Base-by-base conservation (phyloP, 2,888 invertebrate genomes). In the Mimas tiliae region DNA sequence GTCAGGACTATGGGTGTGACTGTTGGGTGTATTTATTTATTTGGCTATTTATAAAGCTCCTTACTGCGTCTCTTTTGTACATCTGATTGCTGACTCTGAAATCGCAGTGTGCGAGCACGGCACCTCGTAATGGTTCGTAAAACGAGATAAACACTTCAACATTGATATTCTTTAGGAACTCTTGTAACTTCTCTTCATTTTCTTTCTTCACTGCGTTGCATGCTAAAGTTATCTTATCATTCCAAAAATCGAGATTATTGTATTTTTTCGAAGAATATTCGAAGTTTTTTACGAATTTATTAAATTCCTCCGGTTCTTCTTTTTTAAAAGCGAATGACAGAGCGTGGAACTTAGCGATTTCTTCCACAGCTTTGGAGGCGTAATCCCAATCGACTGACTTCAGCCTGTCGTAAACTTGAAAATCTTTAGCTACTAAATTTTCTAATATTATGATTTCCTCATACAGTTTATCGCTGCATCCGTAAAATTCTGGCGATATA, bases 31-130 rank as follows among this genome's bases (percentile, higher is more conserved):
- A n/a, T n/a, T n/a, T n/a, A n/a, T 27, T 27, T 27, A 27, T 34
- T 9, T 34, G 4, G 16, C 27, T 45, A 47, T 34, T 14, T 53
- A 19, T 50, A 27, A 3, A 27, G n/a, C n/a, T 65, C 33, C 74
- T 69, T 53, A 78, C 78, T 11, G 70, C 64, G 53, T 67, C 55
- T 14, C 47, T 51, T 52, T 65, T 72, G 51, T 78, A 72, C 71
- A 76, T 64, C 55, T 86, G 65, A 65, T 88, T 88, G 52, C 82
- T 84, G 19, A 81, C 70, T 42, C 83, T 78, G 65, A 72, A 88
- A 66, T 86, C 86, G 0, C 81, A 82, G 47, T 87, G 85, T 0
- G 47, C 42, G 9, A 72, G 38, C 14, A 69, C 68, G 8, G 55
- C 38, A 3, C 64, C 45, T n/a, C 27, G 42, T 16, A 62, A 27